Conservation (phyloP, 2,113 vertebrate genomes). For the Eira barbara region DNA sequence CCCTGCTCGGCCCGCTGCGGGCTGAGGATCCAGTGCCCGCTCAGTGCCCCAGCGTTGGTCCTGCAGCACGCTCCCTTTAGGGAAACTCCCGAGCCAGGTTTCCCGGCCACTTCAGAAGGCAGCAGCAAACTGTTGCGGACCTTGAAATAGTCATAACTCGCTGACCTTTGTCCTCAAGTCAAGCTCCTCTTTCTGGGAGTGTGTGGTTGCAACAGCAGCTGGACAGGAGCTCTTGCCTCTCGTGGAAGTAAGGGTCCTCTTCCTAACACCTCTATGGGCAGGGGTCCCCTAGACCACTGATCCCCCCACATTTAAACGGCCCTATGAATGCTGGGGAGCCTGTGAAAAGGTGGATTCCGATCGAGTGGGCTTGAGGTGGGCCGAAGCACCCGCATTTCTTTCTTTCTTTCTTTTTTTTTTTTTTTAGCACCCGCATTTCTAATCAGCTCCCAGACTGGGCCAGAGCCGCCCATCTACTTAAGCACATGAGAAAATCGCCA, state of each 20-base stretch:
- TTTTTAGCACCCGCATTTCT: neutral
- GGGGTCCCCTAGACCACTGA: neutral
- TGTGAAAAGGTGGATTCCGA: neutral
- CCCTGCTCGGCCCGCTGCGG: neutral
- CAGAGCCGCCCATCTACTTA: neutral
- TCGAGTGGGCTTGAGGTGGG: neutral
- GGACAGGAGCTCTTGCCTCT: neutral
- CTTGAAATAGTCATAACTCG: neutral
- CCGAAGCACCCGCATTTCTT: neutral
- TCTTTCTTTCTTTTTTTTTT: no score
- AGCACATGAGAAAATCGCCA: neutral
- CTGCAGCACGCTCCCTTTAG: neutral
- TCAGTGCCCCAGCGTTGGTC: neutral
- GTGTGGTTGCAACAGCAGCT: neutral
- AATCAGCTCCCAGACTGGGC: neutral
- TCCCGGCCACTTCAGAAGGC: neutral
- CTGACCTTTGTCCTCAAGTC: neutral
- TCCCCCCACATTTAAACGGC: neutral
- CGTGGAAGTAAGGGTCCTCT: neutral
- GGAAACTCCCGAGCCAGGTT: neutral
- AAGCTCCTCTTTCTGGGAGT: neutral
- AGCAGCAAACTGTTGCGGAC: neutral
- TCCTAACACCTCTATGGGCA: neutral
- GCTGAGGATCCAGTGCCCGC: neutral
- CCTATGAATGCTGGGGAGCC: neutral